These are phyloP conservation scores for Junonia oenone DNA, from an alignment of 2,888 invertebrate genomes.

Conservation along the genomic window DNA sequence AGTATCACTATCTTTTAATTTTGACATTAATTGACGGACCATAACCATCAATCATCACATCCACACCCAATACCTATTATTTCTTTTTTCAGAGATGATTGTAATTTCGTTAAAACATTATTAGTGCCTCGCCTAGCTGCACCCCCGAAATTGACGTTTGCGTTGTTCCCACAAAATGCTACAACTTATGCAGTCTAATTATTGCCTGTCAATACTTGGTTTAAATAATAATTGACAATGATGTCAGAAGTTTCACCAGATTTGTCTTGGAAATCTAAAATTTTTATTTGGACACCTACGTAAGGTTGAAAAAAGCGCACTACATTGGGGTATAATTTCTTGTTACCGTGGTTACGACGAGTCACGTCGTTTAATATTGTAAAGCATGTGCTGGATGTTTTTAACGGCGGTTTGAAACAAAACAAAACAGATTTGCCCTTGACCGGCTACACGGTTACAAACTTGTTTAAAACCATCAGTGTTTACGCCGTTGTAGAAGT, in stretches of 20 bases:
- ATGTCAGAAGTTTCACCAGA: slow-evolving; percentile 34
- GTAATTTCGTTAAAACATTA: slow-evolving; percentile 30
- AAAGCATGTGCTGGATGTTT: too few relatives aligned
- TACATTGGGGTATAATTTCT: slow-evolving; percentile 39
- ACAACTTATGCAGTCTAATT: slow-evolving; percentile 34
- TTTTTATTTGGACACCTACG: slow-evolving; percentile 30
- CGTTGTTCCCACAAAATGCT: slow-evolving; percentile 26
- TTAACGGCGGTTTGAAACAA: too few relatives aligned
- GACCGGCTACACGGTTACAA: too few relatives aligned
- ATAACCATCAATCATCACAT: too few relatives aligned
- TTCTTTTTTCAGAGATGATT: slow-evolving; percentile 24
- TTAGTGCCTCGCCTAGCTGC: slow-evolving; percentile 29
- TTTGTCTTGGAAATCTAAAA: slow-evolving; percentile 34
- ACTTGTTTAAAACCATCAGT: too few relatives aligned
- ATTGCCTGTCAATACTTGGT: slow-evolving; percentile 37
- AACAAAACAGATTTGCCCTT: too few relatives aligned
- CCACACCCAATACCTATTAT: slow-evolving; percentile 33
- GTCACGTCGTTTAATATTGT: slow-evolving; percentile 37
- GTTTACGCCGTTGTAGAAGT: too few relatives aligned
- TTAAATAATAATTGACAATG: slow-evolving; percentile 33
- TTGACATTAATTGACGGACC: slow-evolving; percentile 30
- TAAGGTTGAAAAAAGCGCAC: slow-evolving; percentile 7
- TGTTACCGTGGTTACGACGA: slow-evolving; percentile 40
- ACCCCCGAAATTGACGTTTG: slow-evolving; percentile 33
- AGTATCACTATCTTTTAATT: slow-evolving; percentile 37